Base-by-base conservation (phyloP, 2,797 vertebrate species). In the Thaleichthys pacificus region DNA sequence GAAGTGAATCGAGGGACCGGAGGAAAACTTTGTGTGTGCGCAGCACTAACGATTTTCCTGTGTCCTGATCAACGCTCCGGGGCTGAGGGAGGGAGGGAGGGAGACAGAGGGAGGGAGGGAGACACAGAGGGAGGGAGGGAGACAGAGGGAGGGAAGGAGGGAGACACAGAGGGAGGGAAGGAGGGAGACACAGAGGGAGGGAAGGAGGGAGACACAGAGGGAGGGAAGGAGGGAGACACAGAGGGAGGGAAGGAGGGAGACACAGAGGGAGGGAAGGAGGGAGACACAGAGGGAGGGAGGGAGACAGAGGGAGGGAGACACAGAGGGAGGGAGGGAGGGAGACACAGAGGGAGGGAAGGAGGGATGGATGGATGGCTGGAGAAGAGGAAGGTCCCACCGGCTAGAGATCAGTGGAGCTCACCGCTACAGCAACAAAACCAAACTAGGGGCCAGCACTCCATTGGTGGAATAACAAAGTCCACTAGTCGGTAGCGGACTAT, bases 31-130 rank as follows among this genome's bases (percentile, higher is more conserved):
- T 57, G 15, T 17, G n/a, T 22, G 15, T 17, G 7, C 4, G 56
- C 17, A 22, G 56, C 56, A 77, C 80, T 77, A 80, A 89, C 76
- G 58, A 80, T 75, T 77, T 66, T 61, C 67, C 76, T 81, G 75
- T 68, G 80, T 78, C 65, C 76, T 71, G 78, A 82, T 75, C 69
- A 72, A 84, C 77, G 66, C 78, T 62, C 70, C 61, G 68, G 69
- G 73, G 9, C n/a, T 12, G 22, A 35, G 6, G 49, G 17, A 35
- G n/a, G n/a, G n/a, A n/a, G n/a, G n/a, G n/a, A n/a, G n/a, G n/a
- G n/a, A n/a, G n/a, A n/a, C n/a, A n/a, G n/a, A n/a, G n/a, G n/a
- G n/a, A n/a, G n/a, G n/a, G n/a, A n/a, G 19, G 26, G 28, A 56
- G 19, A n/a, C 2, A 9, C 7, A 15, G 49, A 12, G 19, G 63